Conservation (phyloP, 2,888 invertebrate genomes). For the Pheosia gnoma region DNA sequence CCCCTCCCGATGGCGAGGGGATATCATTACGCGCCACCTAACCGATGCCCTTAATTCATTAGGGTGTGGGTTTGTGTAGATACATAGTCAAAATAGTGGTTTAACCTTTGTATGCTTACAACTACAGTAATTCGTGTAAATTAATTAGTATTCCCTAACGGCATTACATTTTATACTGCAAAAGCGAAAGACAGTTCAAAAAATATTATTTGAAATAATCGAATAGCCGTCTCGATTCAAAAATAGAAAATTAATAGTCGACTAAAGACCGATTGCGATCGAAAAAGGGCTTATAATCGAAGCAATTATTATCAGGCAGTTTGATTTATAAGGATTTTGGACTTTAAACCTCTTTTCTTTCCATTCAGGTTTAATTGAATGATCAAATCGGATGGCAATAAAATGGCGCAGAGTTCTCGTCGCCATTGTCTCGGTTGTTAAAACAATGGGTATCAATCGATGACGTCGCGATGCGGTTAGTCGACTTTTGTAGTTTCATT, state of each 20-base stretch:
- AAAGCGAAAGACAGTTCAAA: slow-evolving; percentile 22
- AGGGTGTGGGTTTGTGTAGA: slow-evolving; percentile 39
- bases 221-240: slow-evolving; percentile 38
- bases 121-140: no score
- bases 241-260: slow-evolving; percentile 48
- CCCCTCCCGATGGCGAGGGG: slow-evolving; percentile 43
- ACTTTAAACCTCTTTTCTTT: slow-evolving; percentile 78
- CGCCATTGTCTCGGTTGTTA: slow-evolving; percentile 56
- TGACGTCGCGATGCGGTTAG: slow-evolving; percentile 38
- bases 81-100: background rate
- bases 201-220: slow-evolving; percentile 34
- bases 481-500: slow-evolving; percentile 22
- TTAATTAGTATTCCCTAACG: no score
- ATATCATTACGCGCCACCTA: slow-evolving; percentile 46
- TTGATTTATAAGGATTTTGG: slow-evolving; percentile 75
- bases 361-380: slow-evolving; percentile 76
- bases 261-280: slow-evolving; percentile 48
- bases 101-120: background rate
- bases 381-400: slow-evolving; percentile 69
- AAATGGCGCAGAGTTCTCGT: slow-evolving; percentile 45
- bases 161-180: no score
- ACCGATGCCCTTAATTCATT: slow-evolving; percentile 78
- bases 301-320: slow-evolving; percentile 68
- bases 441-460: slow-evolving; percentile 74
- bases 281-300: slow-evolving; percentile 53